Evolutionary conservation across 1,140 invertebrate species (phyloP).

Genomic region (Coptotermes formosanus): DNA sequence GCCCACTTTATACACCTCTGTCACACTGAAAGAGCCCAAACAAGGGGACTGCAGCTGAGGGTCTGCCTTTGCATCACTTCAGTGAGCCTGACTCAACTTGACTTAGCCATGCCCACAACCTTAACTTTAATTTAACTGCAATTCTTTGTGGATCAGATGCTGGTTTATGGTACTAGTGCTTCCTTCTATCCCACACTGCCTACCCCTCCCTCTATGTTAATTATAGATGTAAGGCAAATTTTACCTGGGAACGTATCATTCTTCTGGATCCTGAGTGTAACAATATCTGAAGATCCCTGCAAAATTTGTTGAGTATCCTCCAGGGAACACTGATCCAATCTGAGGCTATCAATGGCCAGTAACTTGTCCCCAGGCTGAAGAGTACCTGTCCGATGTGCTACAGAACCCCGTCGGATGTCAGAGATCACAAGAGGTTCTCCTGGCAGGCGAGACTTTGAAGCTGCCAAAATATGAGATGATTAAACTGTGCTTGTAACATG

Average conservation of each 20-base stretch:
- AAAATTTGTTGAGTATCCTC: constrained; percentile 54
- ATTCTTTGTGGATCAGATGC: no score
- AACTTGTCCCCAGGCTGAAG: constrained; percentile 82
- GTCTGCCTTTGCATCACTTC: no score
- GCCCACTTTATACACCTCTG: no score
- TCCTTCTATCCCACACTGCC: no score
- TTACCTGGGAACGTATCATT: constrained; percentile 53
- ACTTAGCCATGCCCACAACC: no score
- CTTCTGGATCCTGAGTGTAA: constrained; percentile 70
- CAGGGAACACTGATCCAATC: constrained; percentile 65
- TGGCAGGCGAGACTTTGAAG: constrained; percentile 42
- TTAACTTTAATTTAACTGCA: no score
- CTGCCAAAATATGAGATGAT: constrained; percentile 35
- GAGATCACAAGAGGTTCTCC: constrained; percentile 62
- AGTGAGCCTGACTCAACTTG: no score
- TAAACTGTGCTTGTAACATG: no score
- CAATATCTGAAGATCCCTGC: constrained; percentile 56
- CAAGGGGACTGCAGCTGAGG: no score
- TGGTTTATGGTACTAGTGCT: no score
- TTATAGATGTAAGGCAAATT: constrained; percentile 18
- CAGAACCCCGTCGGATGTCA: constrained; percentile 83
- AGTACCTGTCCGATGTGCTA: constrained; percentile 86
- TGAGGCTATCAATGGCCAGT: constrained; percentile 82
- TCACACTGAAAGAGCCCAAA: no score
- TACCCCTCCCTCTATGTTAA: no score